A percentile compares a stretch with the other conserved stretches of the same genome.
Evolutionary conservation across 1,140 invertebrate genomes (phyloP).

Genomic region (Planococcus citri): DNA sequence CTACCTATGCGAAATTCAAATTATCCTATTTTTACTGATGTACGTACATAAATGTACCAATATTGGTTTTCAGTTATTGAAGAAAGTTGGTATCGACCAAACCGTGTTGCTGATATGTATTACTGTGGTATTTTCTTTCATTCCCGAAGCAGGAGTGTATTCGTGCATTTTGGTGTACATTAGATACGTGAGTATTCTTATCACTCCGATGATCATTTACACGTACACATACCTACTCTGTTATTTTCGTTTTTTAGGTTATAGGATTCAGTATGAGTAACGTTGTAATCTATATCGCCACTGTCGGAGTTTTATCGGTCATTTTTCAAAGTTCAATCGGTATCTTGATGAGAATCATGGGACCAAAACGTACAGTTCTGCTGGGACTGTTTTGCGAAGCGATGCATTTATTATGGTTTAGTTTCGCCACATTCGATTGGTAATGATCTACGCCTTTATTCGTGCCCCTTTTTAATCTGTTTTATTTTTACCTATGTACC

Average conservation of each 20-base stretch:
- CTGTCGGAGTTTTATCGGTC: constrained; percentile 92
- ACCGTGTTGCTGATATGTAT: constrained; percentile 94
- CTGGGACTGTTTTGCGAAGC: constrained; percentile 92
- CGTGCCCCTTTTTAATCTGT: not conserved
- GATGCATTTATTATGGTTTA: constrained; percentile 93
- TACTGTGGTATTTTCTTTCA: constrained; percentile 92
- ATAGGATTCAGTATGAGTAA: constrained; percentile 91
- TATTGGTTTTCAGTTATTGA: constrained; percentile 47
- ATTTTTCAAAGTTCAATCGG: constrained; percentile 84
- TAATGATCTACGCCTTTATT: constrained; percentile 37
- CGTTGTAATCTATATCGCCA: constrained; percentile 95
- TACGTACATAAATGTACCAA: not conserved
- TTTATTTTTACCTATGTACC: no score
- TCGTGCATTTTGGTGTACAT: constrained; percentile 99
- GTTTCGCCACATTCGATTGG: constrained; percentile 76
- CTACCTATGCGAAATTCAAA: no score
- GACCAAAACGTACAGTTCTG: constrained; percentile 95
- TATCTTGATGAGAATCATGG: constrained; percentile 78
- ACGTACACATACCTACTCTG: not conserved
- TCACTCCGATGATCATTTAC: not conserved
- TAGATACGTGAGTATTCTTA: constrained; percentile 56
- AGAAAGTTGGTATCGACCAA: constrained; percentile 88
- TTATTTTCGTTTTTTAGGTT: constrained; percentile 37
- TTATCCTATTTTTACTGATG: no score
- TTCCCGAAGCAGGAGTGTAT: constrained; percentile 98